These are phyloP conservation scores for Aeoliscus strigatus DNA, from an alignment of 2,797 vertebrate species.

Conservation along the genomic window DNA sequence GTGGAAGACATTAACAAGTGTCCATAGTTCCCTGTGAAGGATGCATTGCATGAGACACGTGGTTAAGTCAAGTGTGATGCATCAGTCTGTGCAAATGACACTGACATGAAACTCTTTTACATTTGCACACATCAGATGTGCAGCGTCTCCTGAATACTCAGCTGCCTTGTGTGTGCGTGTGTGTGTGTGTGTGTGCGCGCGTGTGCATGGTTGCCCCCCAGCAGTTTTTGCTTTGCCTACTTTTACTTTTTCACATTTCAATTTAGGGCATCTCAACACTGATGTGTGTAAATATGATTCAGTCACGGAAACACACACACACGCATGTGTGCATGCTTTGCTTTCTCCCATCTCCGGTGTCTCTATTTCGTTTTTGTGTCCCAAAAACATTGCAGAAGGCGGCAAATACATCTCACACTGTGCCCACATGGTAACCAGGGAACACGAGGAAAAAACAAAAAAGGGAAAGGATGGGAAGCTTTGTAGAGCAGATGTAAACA, in stretches of 20 bases:
- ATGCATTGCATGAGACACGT: too few species aligned
- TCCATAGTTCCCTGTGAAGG: too few species aligned
- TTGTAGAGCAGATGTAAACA: too few species aligned
- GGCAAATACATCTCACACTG: conserved; percentile 54
- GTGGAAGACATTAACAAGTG: too few species aligned
- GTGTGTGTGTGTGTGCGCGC: too few species aligned
- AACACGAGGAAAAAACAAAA: conserved; percentile 25
- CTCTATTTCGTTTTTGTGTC: conserved; percentile 12
- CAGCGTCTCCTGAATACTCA: background rate
- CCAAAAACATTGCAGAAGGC: conserved; percentile 39
- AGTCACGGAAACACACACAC: background rate
- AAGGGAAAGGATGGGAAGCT: too few species aligned
- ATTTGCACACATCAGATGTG: background rate
- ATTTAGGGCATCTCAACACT: too few species aligned
- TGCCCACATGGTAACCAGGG: conserved; percentile 51
- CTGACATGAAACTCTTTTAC: background rate
- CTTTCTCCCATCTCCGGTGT: conserved; percentile 3
- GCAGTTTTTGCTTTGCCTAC: background rate
- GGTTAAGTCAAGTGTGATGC: too few species aligned
- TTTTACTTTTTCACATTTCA: too few species aligned
- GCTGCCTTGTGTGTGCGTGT: background rate
- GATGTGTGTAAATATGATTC: too few species aligned
- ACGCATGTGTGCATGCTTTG: background rate
- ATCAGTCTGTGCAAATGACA: background rate
- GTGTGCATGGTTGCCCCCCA: background rate